These are phyloP conservation scores for Uloborus plumipes DNA, from an alignment of 2,888 invertebrate species.

Conservation along the genomic window DNA sequence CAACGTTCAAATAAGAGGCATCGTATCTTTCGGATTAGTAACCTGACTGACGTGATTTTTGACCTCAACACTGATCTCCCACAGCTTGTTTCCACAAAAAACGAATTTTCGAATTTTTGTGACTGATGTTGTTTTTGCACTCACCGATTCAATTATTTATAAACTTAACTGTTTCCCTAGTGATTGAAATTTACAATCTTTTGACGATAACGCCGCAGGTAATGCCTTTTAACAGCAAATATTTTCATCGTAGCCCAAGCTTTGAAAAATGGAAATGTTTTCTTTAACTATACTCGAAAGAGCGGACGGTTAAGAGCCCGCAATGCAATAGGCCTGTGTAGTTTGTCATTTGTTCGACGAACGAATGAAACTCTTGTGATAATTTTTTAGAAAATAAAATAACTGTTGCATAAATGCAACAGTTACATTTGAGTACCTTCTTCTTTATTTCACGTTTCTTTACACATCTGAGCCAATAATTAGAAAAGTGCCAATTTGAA, in stretches of 20 bases:
- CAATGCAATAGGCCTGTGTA: conserved; percentile 47
- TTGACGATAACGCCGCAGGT: too few species aligned
- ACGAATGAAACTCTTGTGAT: conserved; percentile 45
- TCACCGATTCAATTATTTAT: too few species aligned
- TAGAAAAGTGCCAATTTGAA: too few species aligned
- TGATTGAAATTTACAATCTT: too few species aligned
- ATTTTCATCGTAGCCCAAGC: conserved; percentile 9
- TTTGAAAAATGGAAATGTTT: neutral
- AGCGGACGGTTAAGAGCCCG: neutral
- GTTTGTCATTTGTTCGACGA: conserved; percentile 19
- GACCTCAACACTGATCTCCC: too few species aligned
- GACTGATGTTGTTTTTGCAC: too few species aligned
- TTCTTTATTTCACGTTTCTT: neutral
- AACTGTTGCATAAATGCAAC: conserved; percentile 14
- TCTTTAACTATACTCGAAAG: neutral
- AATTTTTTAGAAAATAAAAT: conserved; percentile 57
- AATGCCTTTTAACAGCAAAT: neutral
- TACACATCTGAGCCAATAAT: neutral
- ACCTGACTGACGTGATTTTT: too few species aligned
- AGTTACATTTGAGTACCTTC: conserved; percentile 44
- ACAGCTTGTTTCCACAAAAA: too few species aligned
- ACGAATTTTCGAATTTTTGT: too few species aligned
- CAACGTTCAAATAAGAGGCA: too few species aligned
- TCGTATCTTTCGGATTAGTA: too few species aligned
- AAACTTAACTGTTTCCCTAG: too few species aligned